Conservation (phyloP, 2,113 vertebrate species). For the Mustela nigripes region DNA sequence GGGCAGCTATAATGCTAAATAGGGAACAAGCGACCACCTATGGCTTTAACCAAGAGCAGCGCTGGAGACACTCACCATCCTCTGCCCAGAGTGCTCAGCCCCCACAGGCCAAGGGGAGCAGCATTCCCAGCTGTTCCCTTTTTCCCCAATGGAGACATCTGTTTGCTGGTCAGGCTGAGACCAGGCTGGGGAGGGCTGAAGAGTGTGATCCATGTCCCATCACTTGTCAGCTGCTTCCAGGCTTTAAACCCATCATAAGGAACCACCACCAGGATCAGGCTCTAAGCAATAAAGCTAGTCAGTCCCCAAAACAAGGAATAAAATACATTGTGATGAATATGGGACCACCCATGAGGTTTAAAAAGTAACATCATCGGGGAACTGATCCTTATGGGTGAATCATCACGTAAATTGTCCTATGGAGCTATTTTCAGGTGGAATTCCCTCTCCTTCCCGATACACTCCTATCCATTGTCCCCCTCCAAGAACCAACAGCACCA, state of each 20-base stretch:
- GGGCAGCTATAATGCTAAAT: rapidly evolving
- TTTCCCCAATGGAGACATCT: neutral
- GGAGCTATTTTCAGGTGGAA: neutral
- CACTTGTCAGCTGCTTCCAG: neutral
- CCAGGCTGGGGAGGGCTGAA: neutral
- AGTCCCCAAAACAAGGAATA: neutral
- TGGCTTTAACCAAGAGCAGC: neutral
- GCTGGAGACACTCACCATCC: too few species aligned
- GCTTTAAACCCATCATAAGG: neutral
- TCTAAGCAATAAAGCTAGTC: neutral
- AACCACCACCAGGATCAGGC: neutral
- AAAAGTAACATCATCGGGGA: neutral
- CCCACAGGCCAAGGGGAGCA: neutral
- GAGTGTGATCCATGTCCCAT: too few species aligned
- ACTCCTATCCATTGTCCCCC: neutral
- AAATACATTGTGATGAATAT: neutral
- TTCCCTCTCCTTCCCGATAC: neutral
- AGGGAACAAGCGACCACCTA: rapidly evolving
- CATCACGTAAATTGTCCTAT: neutral
- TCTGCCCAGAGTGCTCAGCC: neutral
- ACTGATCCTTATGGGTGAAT: neutral
- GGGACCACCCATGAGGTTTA: neutral
- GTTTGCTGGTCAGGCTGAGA: neutral
- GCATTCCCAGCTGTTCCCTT: neutral
- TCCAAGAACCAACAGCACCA: neutral